Evolutionary conservation across 2,797 vertebrate species (phyloP).

Genomic region (Sylvilagus floridanus): DNA sequence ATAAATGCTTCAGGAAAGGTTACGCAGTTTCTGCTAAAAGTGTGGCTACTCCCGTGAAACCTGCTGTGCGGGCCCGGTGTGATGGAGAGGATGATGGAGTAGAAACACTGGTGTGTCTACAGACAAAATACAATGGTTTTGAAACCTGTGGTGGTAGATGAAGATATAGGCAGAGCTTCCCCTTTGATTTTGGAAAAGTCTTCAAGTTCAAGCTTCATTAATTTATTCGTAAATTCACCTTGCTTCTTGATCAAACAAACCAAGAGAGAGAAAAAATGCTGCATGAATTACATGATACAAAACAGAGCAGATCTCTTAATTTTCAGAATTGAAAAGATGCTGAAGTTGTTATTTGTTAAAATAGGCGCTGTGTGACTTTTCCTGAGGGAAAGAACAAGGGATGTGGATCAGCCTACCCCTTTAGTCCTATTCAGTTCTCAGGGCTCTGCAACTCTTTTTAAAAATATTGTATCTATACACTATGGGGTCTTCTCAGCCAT

Average conservation of each 20-base stretch:
- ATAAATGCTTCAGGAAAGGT: neutral
- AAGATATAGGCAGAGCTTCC: neutral
- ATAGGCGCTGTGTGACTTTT: neutral
- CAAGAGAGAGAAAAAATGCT: fast-evolving
- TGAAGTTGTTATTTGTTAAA: neutral
- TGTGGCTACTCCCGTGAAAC: neutral
- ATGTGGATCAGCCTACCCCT: neutral
- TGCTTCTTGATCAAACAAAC: neutral
- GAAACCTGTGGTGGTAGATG: neutral
- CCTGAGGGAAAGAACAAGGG: neutral
- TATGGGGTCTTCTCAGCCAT: too few relatives aligned
- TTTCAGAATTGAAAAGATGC: neutral
- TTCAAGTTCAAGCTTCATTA: neutral
- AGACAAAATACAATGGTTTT: neutral
- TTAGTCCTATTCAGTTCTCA: neutral
- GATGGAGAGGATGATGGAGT: neutral
- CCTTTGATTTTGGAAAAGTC: neutral
- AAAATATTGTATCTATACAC: neutral
- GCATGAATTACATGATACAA: neutral
- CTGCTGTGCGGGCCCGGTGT: neutral
- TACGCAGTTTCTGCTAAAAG: neutral
- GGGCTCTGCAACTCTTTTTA: neutral
- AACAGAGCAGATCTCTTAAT: neutral
- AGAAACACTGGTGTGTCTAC: neutral
- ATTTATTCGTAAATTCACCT: neutral